Evolutionary conservation across 1,140 invertebrate species (phyloP).

Genomic region (Trinorchestia longiramus): DNA sequence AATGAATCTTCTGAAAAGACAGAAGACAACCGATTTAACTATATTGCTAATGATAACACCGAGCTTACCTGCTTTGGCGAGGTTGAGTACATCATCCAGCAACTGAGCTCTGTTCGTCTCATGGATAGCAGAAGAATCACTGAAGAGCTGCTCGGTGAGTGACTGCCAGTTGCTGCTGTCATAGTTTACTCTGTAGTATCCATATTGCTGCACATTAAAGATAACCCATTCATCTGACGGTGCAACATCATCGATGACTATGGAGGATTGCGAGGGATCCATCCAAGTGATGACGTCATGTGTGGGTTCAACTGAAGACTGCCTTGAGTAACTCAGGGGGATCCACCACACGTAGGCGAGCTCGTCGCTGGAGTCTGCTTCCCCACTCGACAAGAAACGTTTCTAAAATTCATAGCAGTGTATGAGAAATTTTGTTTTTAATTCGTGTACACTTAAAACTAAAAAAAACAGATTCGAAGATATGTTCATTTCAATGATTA

Average conservation of each 20-base stretch:
- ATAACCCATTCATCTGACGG: constrained; percentile 59
- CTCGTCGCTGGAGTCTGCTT: background rate
- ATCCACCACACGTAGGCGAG: constrained; percentile 63
- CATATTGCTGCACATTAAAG: constrained; percentile 65
- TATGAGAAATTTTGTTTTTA: background rate
- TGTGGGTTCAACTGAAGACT: constrained; percentile 45
- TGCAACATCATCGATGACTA: constrained; percentile 48
- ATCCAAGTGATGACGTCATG: constrained; percentile 57
- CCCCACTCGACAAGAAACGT: background rate
- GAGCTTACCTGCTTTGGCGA: constrained; percentile 76
- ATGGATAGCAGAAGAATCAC: constrained; percentile 70
- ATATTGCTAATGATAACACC: background rate
- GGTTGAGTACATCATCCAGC: constrained; percentile 87
- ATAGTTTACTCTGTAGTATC: constrained; percentile 75
- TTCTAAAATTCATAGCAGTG: background rate
- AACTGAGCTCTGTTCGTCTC: constrained; percentile 74
- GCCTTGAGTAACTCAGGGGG: constrained; percentile 60
- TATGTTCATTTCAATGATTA: background rate
- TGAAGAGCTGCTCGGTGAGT: constrained; percentile 70
- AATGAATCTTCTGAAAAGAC: background rate
- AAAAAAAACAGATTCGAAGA: too few species aligned
- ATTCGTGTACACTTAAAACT: too few species aligned
- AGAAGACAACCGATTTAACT: too few species aligned
- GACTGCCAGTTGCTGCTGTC: constrained; percentile 72
- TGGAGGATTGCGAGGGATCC: background rate